These are phyloP conservation scores for Euzophera pinguis DNA, from an alignment of 2,888 invertebrate genomes.

Conservation along the genomic window DNA sequence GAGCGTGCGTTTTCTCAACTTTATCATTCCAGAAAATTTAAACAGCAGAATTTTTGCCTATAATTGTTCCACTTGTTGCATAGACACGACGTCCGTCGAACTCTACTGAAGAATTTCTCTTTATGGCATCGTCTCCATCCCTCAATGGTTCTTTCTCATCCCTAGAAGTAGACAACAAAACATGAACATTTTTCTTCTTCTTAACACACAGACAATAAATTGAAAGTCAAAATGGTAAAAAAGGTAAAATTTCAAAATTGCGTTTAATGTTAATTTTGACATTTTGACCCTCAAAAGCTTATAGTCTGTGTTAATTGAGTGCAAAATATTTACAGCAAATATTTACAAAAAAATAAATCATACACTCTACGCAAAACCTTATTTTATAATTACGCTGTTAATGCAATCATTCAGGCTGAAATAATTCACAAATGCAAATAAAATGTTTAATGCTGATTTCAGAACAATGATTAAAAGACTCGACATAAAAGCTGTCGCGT, in stretches of 20 bases:
- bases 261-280: neutral
- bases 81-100: conserved; percentile 91
- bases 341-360: conserved; percentile 9
- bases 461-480: no score
- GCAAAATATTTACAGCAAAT: conserved; percentile 11
- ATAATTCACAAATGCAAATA: conserved; percentile 4
- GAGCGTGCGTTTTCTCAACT: conserved; percentile 7
- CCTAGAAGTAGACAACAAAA: conserved; percentile 43
- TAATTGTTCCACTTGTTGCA: conserved; percentile 90
- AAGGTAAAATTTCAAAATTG: no score
- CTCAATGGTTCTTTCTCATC: conserved; percentile 91
- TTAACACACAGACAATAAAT: neutral
- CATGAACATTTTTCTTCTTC: neutral
- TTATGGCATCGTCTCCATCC: conserved; percentile 83
- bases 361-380: neutral
- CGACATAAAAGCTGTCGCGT: no score
- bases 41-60: conserved; percentile 95
- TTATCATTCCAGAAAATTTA: conserved; percentile 45
- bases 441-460: neutral
- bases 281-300: conserved; percentile 3
- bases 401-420: conserved; percentile 5
- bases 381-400: neutral
- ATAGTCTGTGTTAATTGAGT: neutral
- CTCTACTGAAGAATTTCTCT: conserved; percentile 88
- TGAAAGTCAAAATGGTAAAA: neutral